A percentile compares a stretch with the other conserved stretches of the same genome.
phyloP scores from a whole-genome alignment of 2,113 vertebrate species.

The Sclerurus mexicanus region DNA sequence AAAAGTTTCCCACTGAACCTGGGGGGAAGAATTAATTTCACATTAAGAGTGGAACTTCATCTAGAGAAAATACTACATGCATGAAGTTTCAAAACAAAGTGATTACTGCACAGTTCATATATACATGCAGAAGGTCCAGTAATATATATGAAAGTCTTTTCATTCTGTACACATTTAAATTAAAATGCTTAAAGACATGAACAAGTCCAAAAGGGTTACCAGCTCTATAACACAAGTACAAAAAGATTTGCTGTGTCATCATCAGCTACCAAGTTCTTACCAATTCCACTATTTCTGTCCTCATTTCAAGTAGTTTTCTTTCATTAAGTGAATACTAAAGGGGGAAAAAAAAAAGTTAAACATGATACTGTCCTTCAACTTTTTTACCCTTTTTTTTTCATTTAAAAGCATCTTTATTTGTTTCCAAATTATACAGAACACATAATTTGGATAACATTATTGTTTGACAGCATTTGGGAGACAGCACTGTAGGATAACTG shows the following conservation, averaged over 20 bases:
- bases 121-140: background rate
- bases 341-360: background rate
- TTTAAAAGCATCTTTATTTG: background rate
- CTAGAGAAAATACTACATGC: background rate
- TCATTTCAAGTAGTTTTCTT: slow-evolving; percentile 85
- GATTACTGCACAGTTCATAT: background rate
- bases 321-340: slow-evolving; percentile 85
- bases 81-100: background rate
- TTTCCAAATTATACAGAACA: background rate
- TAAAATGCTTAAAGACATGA: background rate
- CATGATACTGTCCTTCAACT: background rate
- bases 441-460: background rate
- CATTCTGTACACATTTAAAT: background rate
- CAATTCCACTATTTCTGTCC: slow-evolving; percentile 89
- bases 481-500: background rate
- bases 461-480: background rate
- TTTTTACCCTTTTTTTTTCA: accelerated
- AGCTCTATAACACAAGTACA: background rate
- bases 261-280: slow-evolving; percentile 71
- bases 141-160: background rate
- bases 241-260: background rate
- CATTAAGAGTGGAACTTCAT: background rate
- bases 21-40: background rate
- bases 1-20: background rate
- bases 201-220: background rate